phyloP scores from a whole-genome alignment of 2,888 invertebrate species.

The Aphodius granarius region DNA sequence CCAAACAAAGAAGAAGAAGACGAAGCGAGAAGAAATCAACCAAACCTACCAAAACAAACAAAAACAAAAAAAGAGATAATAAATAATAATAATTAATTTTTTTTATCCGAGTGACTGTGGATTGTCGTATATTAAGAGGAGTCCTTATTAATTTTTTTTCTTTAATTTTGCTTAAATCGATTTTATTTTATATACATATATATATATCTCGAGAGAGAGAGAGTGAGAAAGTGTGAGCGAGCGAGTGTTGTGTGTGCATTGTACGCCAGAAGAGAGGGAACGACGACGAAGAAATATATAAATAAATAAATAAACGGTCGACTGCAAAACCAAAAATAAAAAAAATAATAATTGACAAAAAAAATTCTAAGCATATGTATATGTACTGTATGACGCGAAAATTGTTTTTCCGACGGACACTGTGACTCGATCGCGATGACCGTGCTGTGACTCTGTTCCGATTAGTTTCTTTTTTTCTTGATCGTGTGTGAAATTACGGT shows the following conservation, averaged over 20 bases:
- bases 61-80: constrained; percentile 31
- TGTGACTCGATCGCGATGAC: background rate
- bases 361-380: background rate
- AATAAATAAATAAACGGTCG: background rate
- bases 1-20: too few species aligned
- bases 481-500: background rate
- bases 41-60: background rate
- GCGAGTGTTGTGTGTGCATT: too few species aligned
- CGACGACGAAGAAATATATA: background rate
- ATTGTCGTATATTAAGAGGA: constrained; percentile 44
- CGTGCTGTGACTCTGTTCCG: background rate
- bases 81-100: background rate
- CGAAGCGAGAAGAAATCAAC: constrained; percentile 34
- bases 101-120: constrained; percentile 52
- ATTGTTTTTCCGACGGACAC: background rate
- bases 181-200: background rate
- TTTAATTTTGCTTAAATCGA: background rate
- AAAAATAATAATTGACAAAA: background rate
- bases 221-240: too few species aligned
- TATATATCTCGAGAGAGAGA: background rate
- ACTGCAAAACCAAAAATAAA: background rate
- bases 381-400: background rate
- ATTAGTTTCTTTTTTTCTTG: background rate
- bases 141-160: constrained; percentile 4
- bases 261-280: background rate